Evolutionary conservation across 2,888 invertebrate species (phyloP), one percentile per base, ranked within the genome.

Genomic region (Tortrix viridana): DNA sequence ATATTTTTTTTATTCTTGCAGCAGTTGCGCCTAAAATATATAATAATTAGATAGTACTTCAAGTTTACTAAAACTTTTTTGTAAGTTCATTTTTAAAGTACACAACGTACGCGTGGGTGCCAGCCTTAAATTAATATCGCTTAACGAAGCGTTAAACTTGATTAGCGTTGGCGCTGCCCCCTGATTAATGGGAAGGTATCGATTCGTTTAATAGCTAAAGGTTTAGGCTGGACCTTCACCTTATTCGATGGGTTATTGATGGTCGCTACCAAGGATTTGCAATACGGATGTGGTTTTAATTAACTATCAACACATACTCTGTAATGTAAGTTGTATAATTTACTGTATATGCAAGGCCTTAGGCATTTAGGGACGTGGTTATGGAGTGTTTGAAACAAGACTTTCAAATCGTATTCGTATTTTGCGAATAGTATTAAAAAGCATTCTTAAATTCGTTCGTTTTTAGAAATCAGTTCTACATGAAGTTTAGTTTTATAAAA

Each of bases 71-170:
- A n/a, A n/a, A n/a, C n/a, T n/a, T n/a, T n/a, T n/a, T n/a, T n/a
- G n/a, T n/a, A n/a, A n/a, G n/a, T n/a, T n/a, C n/a, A n/a, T 23
- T 2, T 23, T 23, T 32, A 32, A 2, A 32, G 3, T 32, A 9
- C 9, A 32, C 9, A 12, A 12, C 12, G 32, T 3, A 32, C 0
- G 32, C 32, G 16, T 62, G 18, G 32, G 22, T n/a, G 43, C 38
- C 23, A 49, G 43, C 41, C 65, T 54, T 60, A 53, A 54, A 22
- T 72, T 74, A 79, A 79, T 77, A 76, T 75, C 55, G 61, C 79
- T 80, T 79, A 81, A 81, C 80, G 79, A 81, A 81, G 75, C 82
- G 74, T 82, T 82, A 81, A 81, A 84, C 83, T 84, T 80, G 80
- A 85, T 82, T 79, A 80, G 71, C 74, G 71, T 75, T 74, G 74